Evolutionary conservation across 2,888 invertebrate species (phyloP).

Genomic region (Harpalus rubripes): DNA sequence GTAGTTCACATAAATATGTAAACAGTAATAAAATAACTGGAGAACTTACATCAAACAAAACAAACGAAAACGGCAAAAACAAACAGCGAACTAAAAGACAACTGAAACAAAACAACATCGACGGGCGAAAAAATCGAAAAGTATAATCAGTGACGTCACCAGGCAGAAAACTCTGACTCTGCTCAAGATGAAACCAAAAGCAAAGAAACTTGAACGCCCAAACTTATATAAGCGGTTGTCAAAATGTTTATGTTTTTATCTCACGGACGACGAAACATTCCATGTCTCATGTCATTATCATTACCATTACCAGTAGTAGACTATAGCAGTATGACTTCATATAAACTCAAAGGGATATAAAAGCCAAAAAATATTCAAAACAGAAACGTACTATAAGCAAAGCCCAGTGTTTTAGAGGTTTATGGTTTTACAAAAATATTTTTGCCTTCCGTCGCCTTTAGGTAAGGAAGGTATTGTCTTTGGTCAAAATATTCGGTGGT

Average conservation of each 20-base stretch:
- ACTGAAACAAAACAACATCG: constrained; percentile 58
- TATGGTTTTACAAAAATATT: too few species aligned
- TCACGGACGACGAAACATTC: background rate
- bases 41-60: constrained; percentile 66
- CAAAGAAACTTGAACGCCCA: constrained; percentile 3
- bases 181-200: constrained; percentile 48
- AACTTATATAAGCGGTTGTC: background rate
- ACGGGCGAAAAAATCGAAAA: constrained; percentile 61
- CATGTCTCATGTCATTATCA: too few species aligned
- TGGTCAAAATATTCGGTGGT: too few species aligned
- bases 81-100: constrained; percentile 60
- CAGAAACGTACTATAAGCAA: too few species aligned
- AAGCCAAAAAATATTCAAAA: too few species aligned
- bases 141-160: constrained; percentile 66
- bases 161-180: constrained; percentile 5
- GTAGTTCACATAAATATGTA: constrained; percentile 67
- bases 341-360: too few species aligned
- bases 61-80: constrained; percentile 61
- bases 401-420: too few species aligned
- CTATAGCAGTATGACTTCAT: too few species aligned
- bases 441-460: too few species aligned
- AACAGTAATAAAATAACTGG: constrained; percentile 67
- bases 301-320: too few species aligned
- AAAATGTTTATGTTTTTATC: background rate
- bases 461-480: too few species aligned